These are phyloP conservation scores for Atethmia centrago DNA, from an alignment of 2,888 invertebrate genomes.

Conservation along the genomic window DNA sequence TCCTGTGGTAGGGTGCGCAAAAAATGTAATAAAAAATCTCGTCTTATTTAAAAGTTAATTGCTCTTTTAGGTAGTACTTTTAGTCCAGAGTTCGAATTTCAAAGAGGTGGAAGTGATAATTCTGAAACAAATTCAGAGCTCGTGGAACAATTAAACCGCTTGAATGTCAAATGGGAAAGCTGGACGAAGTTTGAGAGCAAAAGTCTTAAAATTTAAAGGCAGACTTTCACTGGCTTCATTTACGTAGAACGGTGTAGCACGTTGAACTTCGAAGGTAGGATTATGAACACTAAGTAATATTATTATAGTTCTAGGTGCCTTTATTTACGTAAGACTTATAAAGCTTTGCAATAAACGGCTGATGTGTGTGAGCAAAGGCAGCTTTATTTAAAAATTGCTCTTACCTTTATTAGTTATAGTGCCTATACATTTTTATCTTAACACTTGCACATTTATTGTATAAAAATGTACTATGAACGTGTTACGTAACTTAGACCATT, in stretches of 20 bases:
- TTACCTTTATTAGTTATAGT: conserved; percentile 4
- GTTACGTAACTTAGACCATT: neutral
- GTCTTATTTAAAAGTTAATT: conserved; percentile 73
- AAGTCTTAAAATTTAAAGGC: conserved; percentile 76
- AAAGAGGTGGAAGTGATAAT: conserved; percentile 76
- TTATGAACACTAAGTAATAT: conserved; percentile 63
- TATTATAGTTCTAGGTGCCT: conserved; percentile 42
- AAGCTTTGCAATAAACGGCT: conserved; percentile 37
- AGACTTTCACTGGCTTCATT: conserved; percentile 73
- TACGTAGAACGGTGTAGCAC: conserved; percentile 62
- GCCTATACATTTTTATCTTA: neutral
- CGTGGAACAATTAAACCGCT: conserved; percentile 84
- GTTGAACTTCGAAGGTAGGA: conserved; percentile 62
- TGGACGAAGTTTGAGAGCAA: conserved; percentile 81
- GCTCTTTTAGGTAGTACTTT: conserved; percentile 67
- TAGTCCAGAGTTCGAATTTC: conserved; percentile 67
- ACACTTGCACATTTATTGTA: neutral
- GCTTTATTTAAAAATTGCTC: conserved; percentile 17
- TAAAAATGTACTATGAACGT: neutral
- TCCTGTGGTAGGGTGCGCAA: conserved; percentile 42
- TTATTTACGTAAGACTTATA: conserved; percentile 46
- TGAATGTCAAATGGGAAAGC: conserved; percentile 82
- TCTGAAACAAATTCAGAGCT: conserved; percentile 75
- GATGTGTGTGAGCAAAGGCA: conserved; percentile 33
- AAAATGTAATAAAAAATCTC: conserved; percentile 53